A percentile compares a stretch with the other conserved stretches of the same genome.
Evolutionary conservation across 2,797 vertebrate genomes (phyloP).

Genomic region (Avahi laniger): DNA sequence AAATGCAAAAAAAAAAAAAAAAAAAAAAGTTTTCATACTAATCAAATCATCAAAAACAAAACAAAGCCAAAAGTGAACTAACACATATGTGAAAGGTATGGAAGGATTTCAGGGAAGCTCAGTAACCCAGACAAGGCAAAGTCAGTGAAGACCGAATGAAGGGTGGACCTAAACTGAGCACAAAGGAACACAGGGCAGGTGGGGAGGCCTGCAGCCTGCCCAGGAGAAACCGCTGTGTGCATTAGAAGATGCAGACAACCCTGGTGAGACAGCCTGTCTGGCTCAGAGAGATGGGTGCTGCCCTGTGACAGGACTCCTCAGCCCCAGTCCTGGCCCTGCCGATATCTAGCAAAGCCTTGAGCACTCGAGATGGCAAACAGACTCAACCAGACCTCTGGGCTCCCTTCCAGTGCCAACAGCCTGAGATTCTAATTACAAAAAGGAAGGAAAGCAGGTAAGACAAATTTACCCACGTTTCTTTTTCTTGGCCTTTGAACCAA

Average conservation of each 20-base stretch:
- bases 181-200: neutral
- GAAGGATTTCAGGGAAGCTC: neutral
- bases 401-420: neutral
- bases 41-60: neutral
- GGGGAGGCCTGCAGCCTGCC: too few species aligned
- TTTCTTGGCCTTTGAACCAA: neutral
- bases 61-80: neutral
- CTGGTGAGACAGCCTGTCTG: neutral
- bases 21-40: neutral
- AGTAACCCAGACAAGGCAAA: neutral
- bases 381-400: neutral
- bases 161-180: too few species aligned
- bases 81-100: neutral
- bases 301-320: neutral
- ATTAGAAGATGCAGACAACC: fast-evolving
- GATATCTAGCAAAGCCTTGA: neutral
- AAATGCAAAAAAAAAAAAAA: neutral
- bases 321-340: neutral
- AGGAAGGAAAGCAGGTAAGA: neutral
- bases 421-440: neutral
- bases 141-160: neutral
- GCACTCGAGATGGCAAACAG: neutral
- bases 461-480: neutral
- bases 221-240: fast-evolving
- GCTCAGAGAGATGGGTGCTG: neutral